Evolutionary conservation across 2,113 vertebrate genomes (phyloP), one percentile per base, ranked within the genome.

Genomic region (Gavialis gangeticus): DNA sequence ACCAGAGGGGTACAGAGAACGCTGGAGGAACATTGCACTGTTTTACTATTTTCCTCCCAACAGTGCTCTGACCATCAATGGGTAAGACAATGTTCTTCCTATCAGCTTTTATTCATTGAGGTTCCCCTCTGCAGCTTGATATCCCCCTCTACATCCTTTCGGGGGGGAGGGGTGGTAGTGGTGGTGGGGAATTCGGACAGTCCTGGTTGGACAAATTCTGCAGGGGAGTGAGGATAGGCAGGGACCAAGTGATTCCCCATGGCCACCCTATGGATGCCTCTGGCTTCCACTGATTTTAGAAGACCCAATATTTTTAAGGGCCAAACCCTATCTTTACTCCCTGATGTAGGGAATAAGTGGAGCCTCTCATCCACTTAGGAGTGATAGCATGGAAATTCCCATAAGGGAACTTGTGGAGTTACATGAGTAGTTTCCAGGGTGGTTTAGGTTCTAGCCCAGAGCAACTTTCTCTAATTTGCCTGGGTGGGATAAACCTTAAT

Each of bases 51-150:
- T 24, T 4, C 12, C 69, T 24, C 34, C 34, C 21, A 18, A 37
- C 69, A 46, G 46, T 34, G 21, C 22, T 21, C 46, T 19, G 34
- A 21, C 24, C 34, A 73, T 46, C 22, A 37, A 46, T 46, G 69
- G 21, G 34, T 73, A 46, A 46, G 34, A 22, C 46, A 73, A 24
- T 24, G 21, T 22, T 46, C 84, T 81, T 92, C 57, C 30, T 57
- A 22, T 92, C 76, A 73, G 92, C 76, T 93, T 30, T 92, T 88
- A 96, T 93, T 93, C 91, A 94, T 92, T 96, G 91, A 94, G 58
- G 80, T 88, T 77, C 56, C 90, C 86, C 93, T 94, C 86, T 95
- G 94, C 91, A 96, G 73, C 85, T 96, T 94, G 92, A 86, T 46
- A 73, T 24, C 69, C 21, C 88, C 95, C 73, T 25, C 79, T 91